phyloP scores from a whole-genome alignment of 2,797 vertebrate genomes.

The Euthynnus affinis region DNA sequence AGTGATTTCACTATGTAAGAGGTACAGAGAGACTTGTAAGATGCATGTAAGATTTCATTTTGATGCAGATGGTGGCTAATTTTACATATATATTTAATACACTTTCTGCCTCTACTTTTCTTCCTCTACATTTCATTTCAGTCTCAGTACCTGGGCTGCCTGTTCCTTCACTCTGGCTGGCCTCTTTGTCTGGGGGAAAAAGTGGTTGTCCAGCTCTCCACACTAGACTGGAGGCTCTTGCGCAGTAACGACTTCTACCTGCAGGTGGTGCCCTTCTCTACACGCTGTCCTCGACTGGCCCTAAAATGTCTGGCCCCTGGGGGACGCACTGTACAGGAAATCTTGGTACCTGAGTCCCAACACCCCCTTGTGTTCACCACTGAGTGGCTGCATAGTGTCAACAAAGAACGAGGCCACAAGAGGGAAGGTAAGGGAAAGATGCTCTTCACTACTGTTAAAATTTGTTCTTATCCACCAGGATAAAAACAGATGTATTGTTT shows the following conservation, averaged over 20 bases:
- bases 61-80: not conserved
- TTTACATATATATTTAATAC: not conserved
- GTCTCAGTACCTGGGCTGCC: constrained; percentile 94
- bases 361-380: constrained; percentile 92
- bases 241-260: constrained; percentile 94
- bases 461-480: not conserved
- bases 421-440: constrained; percentile 80
- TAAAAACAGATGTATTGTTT: not conserved
- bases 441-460: fast-evolving
- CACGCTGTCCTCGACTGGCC: constrained; percentile 90
- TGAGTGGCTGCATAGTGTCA: constrained; percentile 94
- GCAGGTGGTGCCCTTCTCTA: constrained; percentile 93
- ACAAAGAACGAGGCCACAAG: constrained; percentile 90
- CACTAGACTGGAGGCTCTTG: constrained; percentile 93
- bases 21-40: constrained; percentile 5
- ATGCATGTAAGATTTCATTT: not conserved
- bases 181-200: constrained; percentile 92
- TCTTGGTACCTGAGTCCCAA: constrained; percentile 90
- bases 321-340: constrained; percentile 91
- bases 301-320: constrained; percentile 92
- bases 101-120: not conserved
- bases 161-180: constrained; percentile 95
- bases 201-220: constrained; percentile 93
- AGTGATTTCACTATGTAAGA: not conserved
- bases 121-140: constrained; percentile 56